Conservation (phyloP, 2,113 vertebrate species). For the Ailuropoda melanoleuca region DNA sequence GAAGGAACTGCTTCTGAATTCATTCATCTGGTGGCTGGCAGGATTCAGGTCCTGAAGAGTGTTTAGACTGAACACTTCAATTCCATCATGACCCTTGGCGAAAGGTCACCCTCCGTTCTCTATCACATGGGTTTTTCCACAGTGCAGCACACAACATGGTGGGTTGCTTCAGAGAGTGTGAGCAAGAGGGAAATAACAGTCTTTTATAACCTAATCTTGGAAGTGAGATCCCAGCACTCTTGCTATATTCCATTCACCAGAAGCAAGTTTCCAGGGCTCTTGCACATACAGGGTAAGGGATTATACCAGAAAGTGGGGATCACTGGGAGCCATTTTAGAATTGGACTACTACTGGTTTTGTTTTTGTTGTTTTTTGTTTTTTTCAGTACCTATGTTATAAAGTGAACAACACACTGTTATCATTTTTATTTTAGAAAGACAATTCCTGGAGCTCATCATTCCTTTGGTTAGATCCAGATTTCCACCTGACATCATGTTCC, state of each 20-base stretch:
- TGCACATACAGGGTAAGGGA: neutral
- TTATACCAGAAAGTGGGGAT: neutral
- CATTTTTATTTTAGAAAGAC: neutral
- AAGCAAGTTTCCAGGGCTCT: neutral
- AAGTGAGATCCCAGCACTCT: neutral
- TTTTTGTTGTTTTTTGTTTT: neutral
- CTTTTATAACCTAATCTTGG: neutral
- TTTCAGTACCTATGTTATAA: neutral
- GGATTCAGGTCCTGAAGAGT: neutral
- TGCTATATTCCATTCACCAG: neutral
- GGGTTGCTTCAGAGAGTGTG: neutral
- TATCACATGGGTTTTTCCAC: neutral
- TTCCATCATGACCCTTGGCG: neutral
- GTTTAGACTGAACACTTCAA: neutral
- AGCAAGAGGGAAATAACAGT: neutral
- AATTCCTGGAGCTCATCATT: neutral
- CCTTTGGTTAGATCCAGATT: neutral
- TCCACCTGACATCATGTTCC: neutral
- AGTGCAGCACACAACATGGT: neutral
- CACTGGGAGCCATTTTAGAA: neutral
- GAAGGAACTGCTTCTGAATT: neutral
- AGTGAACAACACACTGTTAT: neutral
- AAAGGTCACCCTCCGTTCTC: neutral
- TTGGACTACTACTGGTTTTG: neutral
- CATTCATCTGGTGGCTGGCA: neutral